Percentiles rank a stretch among this genome's conserved stretches.
Evolutionary conservation across 2,797 vertebrate genomes (phyloP).

Genomic region (Cirrhinus molitorella): DNA sequence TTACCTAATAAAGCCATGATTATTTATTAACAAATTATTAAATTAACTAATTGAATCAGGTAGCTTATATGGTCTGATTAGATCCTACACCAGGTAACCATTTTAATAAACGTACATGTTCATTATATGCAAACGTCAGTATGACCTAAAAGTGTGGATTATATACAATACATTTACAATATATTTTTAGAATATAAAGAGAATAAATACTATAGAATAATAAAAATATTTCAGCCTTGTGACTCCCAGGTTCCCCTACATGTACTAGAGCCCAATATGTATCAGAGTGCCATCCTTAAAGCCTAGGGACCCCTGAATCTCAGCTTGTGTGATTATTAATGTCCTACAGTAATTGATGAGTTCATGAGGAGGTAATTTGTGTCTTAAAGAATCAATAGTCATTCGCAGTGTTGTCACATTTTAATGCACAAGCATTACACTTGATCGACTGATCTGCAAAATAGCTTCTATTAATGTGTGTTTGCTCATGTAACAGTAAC

Average conservation of each 20-base stretch:
- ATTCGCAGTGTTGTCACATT: not conserved
- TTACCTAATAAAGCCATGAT: not conserved
- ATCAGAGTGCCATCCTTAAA: not conserved
- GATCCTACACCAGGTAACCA: not conserved
- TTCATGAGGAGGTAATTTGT: not conserved
- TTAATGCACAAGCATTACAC: not conserved
- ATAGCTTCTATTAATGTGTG: not conserved
- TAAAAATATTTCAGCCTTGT: not conserved
- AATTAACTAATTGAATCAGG: not conserved
- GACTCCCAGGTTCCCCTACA: constrained; percentile 3
- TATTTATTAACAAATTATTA: not conserved
- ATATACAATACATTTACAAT: not conserved
- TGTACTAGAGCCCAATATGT: not conserved
- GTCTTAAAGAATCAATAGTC: not conserved
- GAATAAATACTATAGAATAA: not conserved
- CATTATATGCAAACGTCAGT: not conserved
- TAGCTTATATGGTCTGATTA: not conserved
- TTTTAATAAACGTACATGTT: not conserved
- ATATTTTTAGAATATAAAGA: not conserved
- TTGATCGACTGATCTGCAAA: not conserved
- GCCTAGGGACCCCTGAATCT: not conserved
- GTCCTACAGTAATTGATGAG: not conserved
- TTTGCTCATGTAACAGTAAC: not conserved
- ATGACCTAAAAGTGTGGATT: not conserved
- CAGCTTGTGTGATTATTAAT: constrained; percentile 4